phyloP scores from a whole-genome alignment of 1,140 invertebrate genomes.

The Bursaphelenchus mucronatus region DNA sequence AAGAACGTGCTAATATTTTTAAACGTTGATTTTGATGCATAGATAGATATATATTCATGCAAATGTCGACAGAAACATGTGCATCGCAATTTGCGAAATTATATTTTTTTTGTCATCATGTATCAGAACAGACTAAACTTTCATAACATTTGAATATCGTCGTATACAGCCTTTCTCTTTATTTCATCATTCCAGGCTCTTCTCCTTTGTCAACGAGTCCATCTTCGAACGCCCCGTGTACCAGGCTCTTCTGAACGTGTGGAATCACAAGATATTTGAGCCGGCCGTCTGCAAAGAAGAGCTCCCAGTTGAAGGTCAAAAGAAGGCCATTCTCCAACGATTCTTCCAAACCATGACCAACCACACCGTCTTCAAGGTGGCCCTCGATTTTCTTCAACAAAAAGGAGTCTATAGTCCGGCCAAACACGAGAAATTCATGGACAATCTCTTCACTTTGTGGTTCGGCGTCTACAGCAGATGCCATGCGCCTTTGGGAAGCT shows the following conservation, averaged over 20 bases:
- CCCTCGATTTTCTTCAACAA: conserved; percentile 29
- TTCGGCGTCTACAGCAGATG: conserved; percentile 54
- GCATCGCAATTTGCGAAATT: too few species aligned
- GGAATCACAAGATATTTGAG: conserved; percentile 36
- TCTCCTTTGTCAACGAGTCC: conserved; percentile 41
- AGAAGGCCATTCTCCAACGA: conserved; percentile 12
- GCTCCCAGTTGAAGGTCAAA: conserved; percentile 16
- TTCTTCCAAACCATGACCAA: conserved; percentile 28
- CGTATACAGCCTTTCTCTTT: not conserved
- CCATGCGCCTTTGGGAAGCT: conserved; percentile 22
- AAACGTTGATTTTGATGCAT: too few species aligned
- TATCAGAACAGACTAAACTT: conserved; percentile 16
- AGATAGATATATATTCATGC: too few species aligned
- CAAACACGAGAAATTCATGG: conserved; percentile 32
- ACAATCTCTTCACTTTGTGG: conserved; percentile 45
- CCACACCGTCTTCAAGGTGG: conserved; percentile 20
- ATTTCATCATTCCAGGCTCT: conserved; percentile 27
- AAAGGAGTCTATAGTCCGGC: conserved; percentile 32
- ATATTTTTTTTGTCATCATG: conserved; percentile 23
- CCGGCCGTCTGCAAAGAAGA: conserved; percentile 34
- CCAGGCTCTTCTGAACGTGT: conserved; percentile 37
- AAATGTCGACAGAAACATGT: too few species aligned
- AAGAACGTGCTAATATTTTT: too few species aligned
- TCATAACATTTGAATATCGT: conserved; percentile 23
- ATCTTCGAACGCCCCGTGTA: conserved; percentile 47